Conservation (phyloP, 2,888 invertebrate species). For the Drosophila maculinotata region DNA sequence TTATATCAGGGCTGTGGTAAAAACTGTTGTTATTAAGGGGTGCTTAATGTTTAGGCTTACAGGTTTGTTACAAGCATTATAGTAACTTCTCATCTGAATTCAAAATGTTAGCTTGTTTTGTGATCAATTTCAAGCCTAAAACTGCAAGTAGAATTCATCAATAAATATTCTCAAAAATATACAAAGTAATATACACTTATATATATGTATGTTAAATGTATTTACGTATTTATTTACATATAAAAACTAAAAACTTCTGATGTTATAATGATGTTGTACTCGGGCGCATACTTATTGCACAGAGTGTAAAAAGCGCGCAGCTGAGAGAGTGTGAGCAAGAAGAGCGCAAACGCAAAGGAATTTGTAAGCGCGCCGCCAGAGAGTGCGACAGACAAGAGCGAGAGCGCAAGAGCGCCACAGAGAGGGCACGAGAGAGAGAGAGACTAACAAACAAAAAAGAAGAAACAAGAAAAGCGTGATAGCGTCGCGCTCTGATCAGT, state of each 20-base stretch:
- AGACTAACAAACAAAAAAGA: slow-evolving; percentile 45
- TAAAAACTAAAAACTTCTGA: not conserved
- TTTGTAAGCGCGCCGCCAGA: slow-evolving; percentile 32
- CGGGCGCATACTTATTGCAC: slow-evolving; percentile 42
- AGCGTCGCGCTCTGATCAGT: slow-evolving; percentile 50
- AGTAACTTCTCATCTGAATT: too few species aligned
- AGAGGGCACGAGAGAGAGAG: slow-evolving; percentile 24
- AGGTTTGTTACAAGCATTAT: too few species aligned
- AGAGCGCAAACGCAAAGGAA: slow-evolving; percentile 39
- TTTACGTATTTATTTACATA: not conserved
- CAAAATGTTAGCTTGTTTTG: too few species aligned
- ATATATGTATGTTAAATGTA: not conserved
- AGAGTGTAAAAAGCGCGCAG: slow-evolving; percentile 62
- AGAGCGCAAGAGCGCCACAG: slow-evolving; percentile 16
- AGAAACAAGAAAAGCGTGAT: slow-evolving; percentile 57
- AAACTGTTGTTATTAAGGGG: slow-evolving; percentile 1
- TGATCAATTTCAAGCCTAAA: too few species aligned
- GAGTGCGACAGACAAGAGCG: slow-evolving; percentile 24
- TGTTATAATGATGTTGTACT: not conserved
- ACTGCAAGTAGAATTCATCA: too few species aligned
- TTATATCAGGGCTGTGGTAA: slow-evolving; percentile 8
- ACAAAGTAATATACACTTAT: not conserved
- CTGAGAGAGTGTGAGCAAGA: slow-evolving; percentile 32
- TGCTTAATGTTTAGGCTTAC: too few species aligned
- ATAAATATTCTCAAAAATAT: not conserved